Evolutionary conservation across 1,140 invertebrate species (phyloP).

Genomic region (Idris sp.): DNA sequence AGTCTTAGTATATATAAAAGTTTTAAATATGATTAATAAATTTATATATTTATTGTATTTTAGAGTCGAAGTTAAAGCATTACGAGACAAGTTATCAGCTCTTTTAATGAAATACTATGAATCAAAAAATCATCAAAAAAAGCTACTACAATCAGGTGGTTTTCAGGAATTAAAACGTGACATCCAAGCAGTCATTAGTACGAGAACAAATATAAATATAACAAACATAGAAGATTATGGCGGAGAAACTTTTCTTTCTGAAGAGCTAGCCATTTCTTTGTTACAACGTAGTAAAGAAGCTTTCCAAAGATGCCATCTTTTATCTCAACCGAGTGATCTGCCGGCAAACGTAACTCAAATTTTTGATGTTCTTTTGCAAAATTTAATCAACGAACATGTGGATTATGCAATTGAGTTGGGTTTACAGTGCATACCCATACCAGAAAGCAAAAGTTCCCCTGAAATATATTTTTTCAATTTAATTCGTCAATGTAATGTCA

Average conservation of each 20-base stretch:
- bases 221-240: constrained; percentile 96
- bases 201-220: constrained; percentile 94
- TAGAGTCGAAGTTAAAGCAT: constrained; percentile 86
- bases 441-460: constrained; percentile 89
- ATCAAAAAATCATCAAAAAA: constrained; percentile 96
- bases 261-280: constrained; percentile 95
- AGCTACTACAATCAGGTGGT: constrained; percentile 87
- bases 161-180: constrained; percentile 95
- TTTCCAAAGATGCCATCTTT: constrained; percentile 90
- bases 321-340: constrained; percentile 90
- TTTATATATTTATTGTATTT: constrained; percentile 63
- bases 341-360: constrained; percentile 89
- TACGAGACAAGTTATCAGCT: constrained; percentile 85
- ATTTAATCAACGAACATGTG: constrained; percentile 94
- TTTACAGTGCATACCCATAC: constrained; percentile 92
- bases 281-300: constrained; percentile 95
- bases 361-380: constrained; percentile 91
- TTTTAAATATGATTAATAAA: neutral
- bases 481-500: constrained; percentile 95
- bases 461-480: constrained; percentile 97
- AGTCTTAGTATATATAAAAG: too few relatives aligned
- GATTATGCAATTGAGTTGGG: constrained; percentile 97
- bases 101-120: constrained; percentile 94
- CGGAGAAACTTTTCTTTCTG: constrained; percentile 97
- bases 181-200: constrained; percentile 94